phyloP scores from a whole-genome alignment of 1,140 invertebrate species.

The Brachionus calyciflorus region DNA sequence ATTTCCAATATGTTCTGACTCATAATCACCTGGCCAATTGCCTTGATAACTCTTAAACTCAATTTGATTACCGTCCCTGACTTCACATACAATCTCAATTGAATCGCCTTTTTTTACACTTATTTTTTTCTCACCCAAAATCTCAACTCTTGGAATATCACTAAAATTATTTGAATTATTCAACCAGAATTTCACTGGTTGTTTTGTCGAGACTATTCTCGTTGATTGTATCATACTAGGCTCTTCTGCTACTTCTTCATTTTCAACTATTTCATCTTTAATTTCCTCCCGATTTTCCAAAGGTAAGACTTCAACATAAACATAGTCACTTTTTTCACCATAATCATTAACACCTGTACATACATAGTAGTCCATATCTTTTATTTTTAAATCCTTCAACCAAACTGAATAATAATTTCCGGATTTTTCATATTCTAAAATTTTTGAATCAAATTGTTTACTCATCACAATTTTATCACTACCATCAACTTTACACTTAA shows the following conservation, averaged over 20 bases:
- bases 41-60: slow-evolving; percentile 24
- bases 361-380: background rate
- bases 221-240: background rate
- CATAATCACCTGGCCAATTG: background rate
- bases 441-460: background rate
- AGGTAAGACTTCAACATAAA: background rate
- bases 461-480: background rate
- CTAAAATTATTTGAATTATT: background rate
- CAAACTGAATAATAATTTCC: background rate
- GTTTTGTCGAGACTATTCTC: background rate
- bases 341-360: background rate
- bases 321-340: background rate
- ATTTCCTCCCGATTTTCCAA: no score
- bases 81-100: slow-evolving; percentile 7
- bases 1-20: slow-evolving; percentile 4
- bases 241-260: background rate
- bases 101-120: background rate
- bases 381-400: background rate
- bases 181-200: background rate
- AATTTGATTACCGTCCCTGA: background rate
- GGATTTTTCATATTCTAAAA: background rate
- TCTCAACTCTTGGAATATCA: slow-evolving; percentile 19
- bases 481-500: background rate
- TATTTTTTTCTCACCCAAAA: background rate
- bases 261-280: no score